A percentile compares a stretch with the other conserved stretches of the same genome.
These are phyloP conservation scores for Euwallacea fornicatus DNA, from an alignment of 1,140 invertebrate genomes.

Conservation along the genomic window DNA sequence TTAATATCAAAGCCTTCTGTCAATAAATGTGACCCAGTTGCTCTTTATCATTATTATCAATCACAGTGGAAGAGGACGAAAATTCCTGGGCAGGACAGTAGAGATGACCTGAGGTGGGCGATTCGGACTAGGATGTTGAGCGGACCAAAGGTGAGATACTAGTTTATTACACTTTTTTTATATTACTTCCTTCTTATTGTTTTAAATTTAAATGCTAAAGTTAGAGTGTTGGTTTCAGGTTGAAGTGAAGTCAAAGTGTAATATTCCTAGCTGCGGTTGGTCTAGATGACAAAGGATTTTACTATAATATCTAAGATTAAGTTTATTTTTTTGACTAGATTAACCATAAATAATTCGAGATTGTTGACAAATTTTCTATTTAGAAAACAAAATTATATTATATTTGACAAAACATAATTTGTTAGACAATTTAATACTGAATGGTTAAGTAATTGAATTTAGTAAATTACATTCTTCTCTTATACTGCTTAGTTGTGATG, in stretches of 20 bases:
- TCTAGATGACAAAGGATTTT: slow-evolving; percentile 2
- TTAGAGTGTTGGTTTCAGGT: slow-evolving; percentile 1
- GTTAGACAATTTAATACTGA: too few species aligned
- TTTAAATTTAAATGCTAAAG: neutral
- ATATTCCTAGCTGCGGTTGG: slow-evolving; percentile 13
- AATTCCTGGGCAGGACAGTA: slow-evolving; percentile 68
- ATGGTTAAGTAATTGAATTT: too few species aligned
- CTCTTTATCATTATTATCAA: slow-evolving; percentile 74
- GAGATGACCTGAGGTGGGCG: slow-evolving; percentile 64
- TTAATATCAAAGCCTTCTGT: slow-evolving; percentile 48
- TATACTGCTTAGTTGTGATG: too few species aligned
- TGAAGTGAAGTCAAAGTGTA: slow-evolving; percentile 11
- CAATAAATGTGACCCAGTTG: slow-evolving; percentile 68
- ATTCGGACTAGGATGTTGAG: slow-evolving; percentile 62
- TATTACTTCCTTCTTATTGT: too few species aligned
- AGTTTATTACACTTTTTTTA: neutral
- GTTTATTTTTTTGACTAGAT: too few species aligned
- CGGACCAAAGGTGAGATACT: slow-evolving; percentile 38
- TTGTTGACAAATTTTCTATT: too few species aligned
- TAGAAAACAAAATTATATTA: too few species aligned
- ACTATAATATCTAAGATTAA: neutral
- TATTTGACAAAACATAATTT: too few species aligned
- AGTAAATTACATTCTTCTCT: too few species aligned
- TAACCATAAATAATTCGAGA: too few species aligned
- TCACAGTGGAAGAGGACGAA: slow-evolving; percentile 71